Evolutionary conservation across 2,797 vertebrate genomes (phyloP).

Genomic region (Peromyscus aztecus): DNA sequence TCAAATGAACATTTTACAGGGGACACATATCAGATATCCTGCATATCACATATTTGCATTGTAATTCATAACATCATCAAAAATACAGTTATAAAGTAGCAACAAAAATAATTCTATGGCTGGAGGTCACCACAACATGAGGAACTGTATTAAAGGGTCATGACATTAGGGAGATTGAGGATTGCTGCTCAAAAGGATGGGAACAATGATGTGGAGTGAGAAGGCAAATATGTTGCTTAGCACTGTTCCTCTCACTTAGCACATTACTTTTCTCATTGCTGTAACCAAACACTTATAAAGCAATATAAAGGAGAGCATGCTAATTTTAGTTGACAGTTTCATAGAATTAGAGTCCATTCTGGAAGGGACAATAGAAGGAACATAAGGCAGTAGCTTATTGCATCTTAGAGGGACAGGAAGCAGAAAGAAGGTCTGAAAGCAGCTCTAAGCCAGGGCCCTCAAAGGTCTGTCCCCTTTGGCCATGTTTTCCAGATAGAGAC

Average conservation of each 20-base stretch:
- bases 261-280: background rate
- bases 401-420: background rate
- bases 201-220: background rate
- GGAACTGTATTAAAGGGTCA: background rate
- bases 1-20: background rate
- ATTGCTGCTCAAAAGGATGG: background rate
- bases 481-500: background rate
- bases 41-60: background rate
- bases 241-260: background rate
- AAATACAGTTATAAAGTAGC: background rate
- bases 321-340: background rate
- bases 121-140: background rate
- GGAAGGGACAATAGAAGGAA: background rate
- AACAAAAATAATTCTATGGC: background rate
- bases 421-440: background rate
- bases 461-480: background rate
- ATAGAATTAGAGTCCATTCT: background rate
- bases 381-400: background rate
- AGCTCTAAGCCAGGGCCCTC: background rate
- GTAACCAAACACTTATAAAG: background rate
- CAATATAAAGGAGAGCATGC: background rate
- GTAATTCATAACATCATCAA: background rate
- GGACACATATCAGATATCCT: background rate
- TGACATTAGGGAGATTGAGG: background rate
- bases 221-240: background rate